Evolutionary conservation across 2,113 vertebrate genomes (phyloP), one percentile per base, ranked within the genome.

Genomic region (Hyperoodon ampullatus): DNA sequence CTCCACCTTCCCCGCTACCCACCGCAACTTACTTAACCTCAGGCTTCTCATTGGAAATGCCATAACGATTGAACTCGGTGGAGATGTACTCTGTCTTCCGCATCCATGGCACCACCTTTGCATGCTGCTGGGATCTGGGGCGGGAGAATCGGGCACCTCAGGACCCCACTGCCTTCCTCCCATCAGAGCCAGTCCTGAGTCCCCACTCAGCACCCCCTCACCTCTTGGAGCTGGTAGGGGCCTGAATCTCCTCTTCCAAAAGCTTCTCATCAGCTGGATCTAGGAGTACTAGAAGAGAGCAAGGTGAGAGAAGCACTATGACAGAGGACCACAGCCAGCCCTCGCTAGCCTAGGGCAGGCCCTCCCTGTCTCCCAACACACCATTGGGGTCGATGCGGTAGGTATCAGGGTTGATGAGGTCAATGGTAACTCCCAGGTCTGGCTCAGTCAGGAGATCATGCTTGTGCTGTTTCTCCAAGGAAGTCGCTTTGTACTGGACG

Each of bases 61-160:
- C 99, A 0, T 99, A 99, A 98, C 99, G 98, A 98, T 99, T 99
- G 96, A 99, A 99, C 97, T 99, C 99, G 1, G 99, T 99, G 75
- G 99, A 99, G 97, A 99, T 99, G 96, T 99, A 99, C 96, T 99
- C 99, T 0, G 99, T 99, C 97, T 99, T 99, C 80, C 99, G 99
- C 99, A 99, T 99, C 99, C 99, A 99, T 0, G 99, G 99, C 7
- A 99, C 99, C 50, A 99, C 99, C 97, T 99, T 99, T 0, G 99
- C 99, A 12, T 99, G 99, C 96, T 99, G 99, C 98, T 99, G 99
- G 6, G 99, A 99, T 83, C 99, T 99, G 68, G 11, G 70, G 19
- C 50, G n/a, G 26, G 26, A 60, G 12, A 15, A 72, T 80, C 21
- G 55, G 47, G 42, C 5, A 44, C 21, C 30, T 96, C 55, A 94